A percentile compares a stretch with the other conserved stretches of the same genome.
phyloP scores from a whole-genome alignment of 2,888 invertebrate genomes.

The Orthosia gothica region DNA sequence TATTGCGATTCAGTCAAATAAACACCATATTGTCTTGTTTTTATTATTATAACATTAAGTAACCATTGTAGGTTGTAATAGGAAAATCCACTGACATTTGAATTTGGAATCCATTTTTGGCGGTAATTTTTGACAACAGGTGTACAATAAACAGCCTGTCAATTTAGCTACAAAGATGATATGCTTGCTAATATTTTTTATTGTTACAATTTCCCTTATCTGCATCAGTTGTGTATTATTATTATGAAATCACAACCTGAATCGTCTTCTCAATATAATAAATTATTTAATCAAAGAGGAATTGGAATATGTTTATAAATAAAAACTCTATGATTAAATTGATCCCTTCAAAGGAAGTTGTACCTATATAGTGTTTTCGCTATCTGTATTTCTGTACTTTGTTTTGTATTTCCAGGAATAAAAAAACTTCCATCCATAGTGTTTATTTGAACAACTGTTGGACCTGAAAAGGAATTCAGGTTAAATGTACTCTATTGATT shows the following conservation, averaged over 20 bases:
- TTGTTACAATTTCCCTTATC: conserved; percentile 62
- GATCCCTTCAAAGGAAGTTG: conserved; percentile 85
- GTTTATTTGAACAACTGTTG: conserved; percentile 60
- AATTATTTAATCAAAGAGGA: conserved; percentile 56
- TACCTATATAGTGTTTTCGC: conserved; percentile 66
- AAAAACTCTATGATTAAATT: conserved; percentile 85
- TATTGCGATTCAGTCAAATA: conserved; percentile 75
- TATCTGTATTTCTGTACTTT: conserved; percentile 63
- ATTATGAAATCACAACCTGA: conserved; percentile 77
- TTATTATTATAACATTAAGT: conserved; percentile 73
- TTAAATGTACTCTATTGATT: conserved; percentile 41
- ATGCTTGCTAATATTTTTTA: conserved; percentile 72
- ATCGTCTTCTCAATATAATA: conserved; percentile 61
- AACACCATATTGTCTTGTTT: conserved; percentile 75
- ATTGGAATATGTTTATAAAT: conserved; percentile 71
- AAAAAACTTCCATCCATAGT: conserved; percentile 65
- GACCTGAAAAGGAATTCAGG: conserved; percentile 60
- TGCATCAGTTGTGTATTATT: conserved; percentile 67
- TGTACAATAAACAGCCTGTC: conserved; percentile 67
- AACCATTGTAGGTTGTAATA: conserved; percentile 77
- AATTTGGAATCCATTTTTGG: conserved; percentile 76
- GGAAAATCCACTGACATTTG: conserved; percentile 62
- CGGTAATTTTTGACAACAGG: conserved; percentile 66
- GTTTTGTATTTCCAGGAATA: conserved; percentile 61
- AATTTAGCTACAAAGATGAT: conserved; percentile 76